phyloP scores from a whole-genome alignment of 2,888 invertebrate genomes.

The Pyrrhosoma nymphula region DNA sequence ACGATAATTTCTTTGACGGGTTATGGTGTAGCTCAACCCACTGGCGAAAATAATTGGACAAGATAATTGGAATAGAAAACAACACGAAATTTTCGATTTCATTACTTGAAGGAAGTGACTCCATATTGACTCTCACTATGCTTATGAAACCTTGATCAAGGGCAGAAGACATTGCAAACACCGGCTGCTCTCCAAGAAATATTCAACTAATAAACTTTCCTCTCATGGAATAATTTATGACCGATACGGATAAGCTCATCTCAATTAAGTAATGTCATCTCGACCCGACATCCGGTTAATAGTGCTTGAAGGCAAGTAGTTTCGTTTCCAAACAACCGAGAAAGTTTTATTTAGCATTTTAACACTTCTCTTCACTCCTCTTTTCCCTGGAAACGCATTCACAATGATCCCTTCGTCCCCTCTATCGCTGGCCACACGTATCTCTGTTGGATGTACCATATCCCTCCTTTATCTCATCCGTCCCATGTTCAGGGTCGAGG shows the following conservation, averaged over 20 bases:
- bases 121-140: background rate
- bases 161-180: background rate
- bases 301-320: background rate
- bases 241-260: background rate
- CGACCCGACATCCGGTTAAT: background rate
- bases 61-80: background rate
- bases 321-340: background rate
- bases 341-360: background rate
- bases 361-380: background rate
- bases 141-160: background rate
- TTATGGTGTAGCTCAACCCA: no score
- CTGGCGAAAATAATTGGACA: background rate
- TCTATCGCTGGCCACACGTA: background rate
- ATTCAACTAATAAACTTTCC: background rate
- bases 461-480: slow-evolving; percentile 7
- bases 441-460: background rate
- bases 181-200: background rate
- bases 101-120: background rate
- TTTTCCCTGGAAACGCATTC: background rate
- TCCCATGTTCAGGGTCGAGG: background rate
- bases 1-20: no score
- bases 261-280: background rate
- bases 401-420: background rate
- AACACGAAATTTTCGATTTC: background rate
- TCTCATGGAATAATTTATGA: background rate